These are phyloP conservation scores for Caenorhabditis uteleia DNA, from an alignment of 2,888 invertebrate species.

Conservation along the genomic window DNA sequence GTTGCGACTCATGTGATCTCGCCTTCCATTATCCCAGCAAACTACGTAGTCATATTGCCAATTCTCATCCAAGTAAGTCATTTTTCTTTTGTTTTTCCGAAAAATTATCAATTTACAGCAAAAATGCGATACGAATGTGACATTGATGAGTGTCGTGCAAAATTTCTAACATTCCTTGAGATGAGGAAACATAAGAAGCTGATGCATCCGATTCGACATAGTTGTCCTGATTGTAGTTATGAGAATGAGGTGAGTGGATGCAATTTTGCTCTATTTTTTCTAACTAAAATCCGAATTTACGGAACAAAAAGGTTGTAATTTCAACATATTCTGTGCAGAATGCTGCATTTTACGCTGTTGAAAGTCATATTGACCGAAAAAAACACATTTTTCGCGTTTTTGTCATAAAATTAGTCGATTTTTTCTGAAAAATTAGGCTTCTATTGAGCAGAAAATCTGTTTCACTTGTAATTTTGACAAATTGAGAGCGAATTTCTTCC, in stretches of 20 bases:
- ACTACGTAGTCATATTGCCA: conserved; percentile 5
- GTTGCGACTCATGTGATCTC: conserved; percentile 13
- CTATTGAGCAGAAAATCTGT: too few species aligned
- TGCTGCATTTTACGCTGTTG: too few species aligned
- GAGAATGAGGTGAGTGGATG: conserved; percentile 6
- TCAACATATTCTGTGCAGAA: too few species aligned
- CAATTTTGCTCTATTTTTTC: not conserved
- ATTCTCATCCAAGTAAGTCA: conserved; percentile 9
- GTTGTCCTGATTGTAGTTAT: conserved; percentile 26
- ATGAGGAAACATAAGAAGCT: conserved; percentile 17
- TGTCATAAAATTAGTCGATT: too few species aligned
- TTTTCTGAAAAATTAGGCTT: too few species aligned
- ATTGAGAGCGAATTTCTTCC: too few species aligned
- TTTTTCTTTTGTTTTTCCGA: not conserved
- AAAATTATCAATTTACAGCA: conserved; percentile 3
- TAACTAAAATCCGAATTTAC: too few species aligned
- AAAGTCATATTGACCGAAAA: too few species aligned
- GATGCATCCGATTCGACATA: conserved; percentile 20
- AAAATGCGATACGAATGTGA: conserved; percentile 7
- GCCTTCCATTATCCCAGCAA: conserved; percentile 15
- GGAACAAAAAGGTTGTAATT: too few species aligned
- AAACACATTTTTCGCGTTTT: too few species aligned
- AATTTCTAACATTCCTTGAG: conserved; percentile 13
- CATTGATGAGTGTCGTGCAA: conserved; percentile 8
- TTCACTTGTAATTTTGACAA: too few species aligned